Evolutionary conservation across 2,888 invertebrate genomes (phyloP).

Genomic region (Drosophila tripunctata): DNA sequence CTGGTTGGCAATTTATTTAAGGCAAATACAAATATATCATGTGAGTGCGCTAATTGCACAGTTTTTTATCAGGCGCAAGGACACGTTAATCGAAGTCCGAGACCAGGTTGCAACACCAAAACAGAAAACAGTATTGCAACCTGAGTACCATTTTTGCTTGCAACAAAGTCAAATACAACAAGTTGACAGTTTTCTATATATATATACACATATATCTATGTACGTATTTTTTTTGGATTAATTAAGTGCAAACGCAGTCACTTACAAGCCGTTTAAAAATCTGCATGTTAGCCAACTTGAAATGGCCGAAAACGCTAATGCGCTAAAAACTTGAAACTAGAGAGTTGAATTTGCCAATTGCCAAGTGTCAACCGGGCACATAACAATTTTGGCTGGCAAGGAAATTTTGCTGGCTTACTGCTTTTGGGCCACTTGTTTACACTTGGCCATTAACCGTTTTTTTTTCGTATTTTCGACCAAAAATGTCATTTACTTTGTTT

Average conservation of each 20-base stretch:
- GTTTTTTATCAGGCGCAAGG: slow-evolving; percentile 66
- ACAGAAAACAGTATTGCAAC: slow-evolving; percentile 31
- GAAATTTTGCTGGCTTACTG: too few species aligned
- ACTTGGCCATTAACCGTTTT: slow-evolving; percentile 28
- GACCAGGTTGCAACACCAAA: slow-evolving; percentile 37
- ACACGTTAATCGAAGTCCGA: slow-evolving; percentile 31
- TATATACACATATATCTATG: too few species aligned
- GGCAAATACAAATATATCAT: slow-evolving; percentile 51
- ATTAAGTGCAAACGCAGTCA: slow-evolving; percentile 79
- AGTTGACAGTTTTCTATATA: not conserved
- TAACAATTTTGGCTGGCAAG: slow-evolving; percentile 31
- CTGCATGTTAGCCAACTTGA: slow-evolving; percentile 76
- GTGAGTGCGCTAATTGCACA: slow-evolving; percentile 61
- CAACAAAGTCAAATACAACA: slow-evolving; percentile 66
- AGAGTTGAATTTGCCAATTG: slow-evolving; percentile 19
- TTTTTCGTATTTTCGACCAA: slow-evolving; percentile 15
- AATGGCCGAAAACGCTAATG: slow-evolving; percentile 74
- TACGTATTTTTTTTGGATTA: slow-evolving; percentile 63
- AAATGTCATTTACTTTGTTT: slow-evolving; percentile 31
- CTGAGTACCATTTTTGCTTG: slow-evolving; percentile 27
- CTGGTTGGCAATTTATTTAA: slow-evolving; percentile 58
- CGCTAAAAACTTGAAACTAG: slow-evolving; percentile 38
- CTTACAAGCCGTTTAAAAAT: slow-evolving; percentile 76
- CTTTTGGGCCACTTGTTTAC: slow-evolving; percentile 66
- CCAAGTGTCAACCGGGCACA: slow-evolving; percentile 54